A percentile compares a stretch with the other conserved stretches of the same genome.
These are phyloP conservation scores for Orientallactaga sibirica DNA, from an alignment of 2,797 vertebrate species.

Conservation along the genomic window DNA sequence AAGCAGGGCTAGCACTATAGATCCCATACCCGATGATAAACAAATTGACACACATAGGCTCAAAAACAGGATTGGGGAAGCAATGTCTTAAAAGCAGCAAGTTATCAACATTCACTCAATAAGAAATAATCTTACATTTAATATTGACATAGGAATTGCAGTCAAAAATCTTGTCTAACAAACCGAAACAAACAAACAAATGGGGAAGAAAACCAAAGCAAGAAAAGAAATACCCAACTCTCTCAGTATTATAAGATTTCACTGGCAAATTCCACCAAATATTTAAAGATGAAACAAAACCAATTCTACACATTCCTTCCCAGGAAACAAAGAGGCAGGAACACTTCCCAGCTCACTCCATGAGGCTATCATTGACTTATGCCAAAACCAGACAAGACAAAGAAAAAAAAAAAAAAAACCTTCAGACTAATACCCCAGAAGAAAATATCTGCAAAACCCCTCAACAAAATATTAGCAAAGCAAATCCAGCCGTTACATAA, in stretches of 20 bases:
- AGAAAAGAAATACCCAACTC: neutral
- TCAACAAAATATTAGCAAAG: neutral
- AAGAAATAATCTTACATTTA: constrained; percentile 45
- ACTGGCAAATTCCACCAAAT: constrained; percentile 50
- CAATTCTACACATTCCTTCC: constrained; percentile 57
- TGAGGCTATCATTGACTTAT: constrained; percentile 30
- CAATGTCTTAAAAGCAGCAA: constrained; percentile 40
- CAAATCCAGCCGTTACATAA: neutral
- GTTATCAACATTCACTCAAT: neutral
- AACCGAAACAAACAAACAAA: constrained; percentile 48
- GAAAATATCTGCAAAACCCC: neutral
- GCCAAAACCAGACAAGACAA: constrained; percentile 34
- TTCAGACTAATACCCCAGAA: neutral
- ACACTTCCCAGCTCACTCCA: constrained; percentile 21
- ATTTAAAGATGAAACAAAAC: constrained; percentile 63
- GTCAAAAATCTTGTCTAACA: constrained; percentile 34
- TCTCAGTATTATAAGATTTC: constrained; percentile 46
- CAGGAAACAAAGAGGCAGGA: constrained; percentile 43
- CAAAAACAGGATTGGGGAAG: neutral
- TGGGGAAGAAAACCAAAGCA: constrained; percentile 20
- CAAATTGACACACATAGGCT: neutral
- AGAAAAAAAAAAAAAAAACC: neutral
- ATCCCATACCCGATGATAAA: neutral
- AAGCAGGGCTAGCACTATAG: neutral
- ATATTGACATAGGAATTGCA: constrained; percentile 58